These are phyloP conservation scores for Anguilla japonica DNA, from an alignment of 2,113 vertebrate genomes.

Conservation along the genomic window DNA sequence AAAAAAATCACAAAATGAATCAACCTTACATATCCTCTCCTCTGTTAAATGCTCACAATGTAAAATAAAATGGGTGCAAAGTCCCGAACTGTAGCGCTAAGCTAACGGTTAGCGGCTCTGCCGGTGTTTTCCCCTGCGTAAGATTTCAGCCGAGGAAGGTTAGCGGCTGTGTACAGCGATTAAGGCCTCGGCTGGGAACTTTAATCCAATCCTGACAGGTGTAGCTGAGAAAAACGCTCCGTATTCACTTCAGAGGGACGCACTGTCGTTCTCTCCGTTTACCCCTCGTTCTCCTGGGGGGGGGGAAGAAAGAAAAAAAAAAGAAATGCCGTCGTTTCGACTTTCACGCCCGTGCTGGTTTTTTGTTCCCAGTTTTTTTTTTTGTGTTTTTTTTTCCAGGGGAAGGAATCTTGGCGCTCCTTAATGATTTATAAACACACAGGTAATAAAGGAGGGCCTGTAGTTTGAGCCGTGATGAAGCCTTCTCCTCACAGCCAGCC, in stretches of 20 bases:
- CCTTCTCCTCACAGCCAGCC: slow-evolving; percentile 78
- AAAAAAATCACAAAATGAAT: neutral
- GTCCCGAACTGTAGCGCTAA: neutral
- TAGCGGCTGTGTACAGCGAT: no score
- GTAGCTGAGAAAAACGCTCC: slow-evolving; percentile 17
- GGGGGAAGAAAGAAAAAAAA: no score
- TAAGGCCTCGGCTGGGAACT: neutral
- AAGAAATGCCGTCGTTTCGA: slow-evolving; percentile 47
- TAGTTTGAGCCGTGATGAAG: slow-evolving; percentile 92
- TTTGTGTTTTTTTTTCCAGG: slow-evolving; percentile 42
- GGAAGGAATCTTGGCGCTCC: slow-evolving; percentile 79
- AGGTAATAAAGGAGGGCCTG: slow-evolving; percentile 89
- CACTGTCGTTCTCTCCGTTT: slow-evolving; percentile 34
- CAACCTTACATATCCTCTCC: neutral
- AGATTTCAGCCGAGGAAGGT: neutral
- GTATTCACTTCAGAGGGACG: slow-evolving; percentile 19
- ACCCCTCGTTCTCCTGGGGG: slow-evolving; percentile 23
- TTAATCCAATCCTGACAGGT: slow-evolving; percentile 33
- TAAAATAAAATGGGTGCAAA: neutral
- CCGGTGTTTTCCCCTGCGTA: neutral
- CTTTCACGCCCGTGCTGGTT: slow-evolving; percentile 54
- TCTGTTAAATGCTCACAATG: neutral
- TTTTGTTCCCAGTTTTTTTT: slow-evolving; percentile 13
- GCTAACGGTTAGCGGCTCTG: neutral
- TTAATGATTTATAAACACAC: slow-evolving; percentile 97